Evolutionary conservation across 2,113 vertebrate genomes (phyloP), one percentile per base, ranked within the genome.

Genomic region (Acanthisitta chloris): DNA sequence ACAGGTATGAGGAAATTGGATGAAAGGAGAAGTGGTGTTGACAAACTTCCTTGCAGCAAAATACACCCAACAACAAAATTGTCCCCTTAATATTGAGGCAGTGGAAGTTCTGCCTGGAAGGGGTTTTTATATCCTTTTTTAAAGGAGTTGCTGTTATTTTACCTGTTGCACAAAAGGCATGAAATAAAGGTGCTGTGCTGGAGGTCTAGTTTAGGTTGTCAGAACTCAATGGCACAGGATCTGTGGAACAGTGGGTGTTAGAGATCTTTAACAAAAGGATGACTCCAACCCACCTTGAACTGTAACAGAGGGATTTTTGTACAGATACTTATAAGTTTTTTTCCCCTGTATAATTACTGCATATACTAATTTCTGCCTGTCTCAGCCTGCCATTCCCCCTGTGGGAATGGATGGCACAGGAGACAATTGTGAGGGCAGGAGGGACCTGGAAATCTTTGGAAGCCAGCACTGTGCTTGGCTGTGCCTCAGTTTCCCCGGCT

Each of bases 401-500:
- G 2, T 10, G 46, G 55, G 71, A 31, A 61, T 0, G 8, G 54
- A 11, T 12, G n/a, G 59, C 90, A 28, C 40, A 59, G 36, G 29
- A 73, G 58, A 14, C 3, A 15, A 33, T 2, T 0, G 24, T 24
- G 46, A 8, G 13, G 43, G 31, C 2, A 7, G 13, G 24, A 8
- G 4, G 24, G 9, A 52, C 6, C 36, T 31, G 38, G 36, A 59
- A 45, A 46, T 58, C 65, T 36, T 18, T 28, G 25, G 43, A 26
- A 58, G 7, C 8, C 20, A 15, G 24, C 1, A 0, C 1, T 17
- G 21, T 17, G n/a, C 51, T 84, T 45, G 58, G 48, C 70, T 5
- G 40, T 82, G 81, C 92, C 81, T 92, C 61, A 25, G 88, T 76
- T 89, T 92, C 72, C 51, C 88, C 40, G 58, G 48, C 70, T 5